A percentile compares a stretch with the other conserved stretches of the same genome.
phyloP scores from a whole-genome alignment of 2,888 invertebrate species.

The Zootermopsis nevadensis region DNA sequence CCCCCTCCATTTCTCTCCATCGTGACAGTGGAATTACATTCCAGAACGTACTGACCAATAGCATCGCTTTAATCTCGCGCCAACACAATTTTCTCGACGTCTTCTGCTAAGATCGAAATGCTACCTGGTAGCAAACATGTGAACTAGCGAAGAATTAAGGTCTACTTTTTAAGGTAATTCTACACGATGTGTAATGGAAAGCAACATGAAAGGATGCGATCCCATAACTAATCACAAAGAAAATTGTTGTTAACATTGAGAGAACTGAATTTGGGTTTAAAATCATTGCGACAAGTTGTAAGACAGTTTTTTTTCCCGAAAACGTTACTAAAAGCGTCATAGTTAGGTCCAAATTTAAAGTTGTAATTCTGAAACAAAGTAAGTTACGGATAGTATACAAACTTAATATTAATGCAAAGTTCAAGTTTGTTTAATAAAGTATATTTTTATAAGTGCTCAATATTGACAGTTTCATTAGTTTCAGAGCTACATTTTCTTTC shows the following conservation, averaged over 20 bases:
- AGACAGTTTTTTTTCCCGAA: too few species aligned
- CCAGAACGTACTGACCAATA: conserved; percentile 47
- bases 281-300: too few species aligned
- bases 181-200: conserved; percentile 23
- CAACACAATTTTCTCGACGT: conserved; percentile 42
- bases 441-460: too few species aligned
- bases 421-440: too few species aligned
- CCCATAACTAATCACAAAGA: not conserved
- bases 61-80: conserved; percentile 41
- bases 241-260: not conserved
- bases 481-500: too few species aligned
- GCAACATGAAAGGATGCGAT: not conserved
- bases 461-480: too few species aligned
- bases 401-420: too few species aligned
- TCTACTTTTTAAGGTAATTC: conserved; percentile 41
- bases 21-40: conserved; percentile 32
- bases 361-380: too few species aligned
- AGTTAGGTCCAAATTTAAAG: too few species aligned
- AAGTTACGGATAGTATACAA: too few species aligned
- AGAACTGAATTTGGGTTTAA: too few species aligned
- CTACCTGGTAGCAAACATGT: conserved; percentile 45
- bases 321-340: too few species aligned
- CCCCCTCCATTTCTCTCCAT: conserved; percentile 7
- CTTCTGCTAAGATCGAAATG: conserved; percentile 45
- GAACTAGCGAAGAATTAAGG: conserved; percentile 34